Evolutionary conservation across 2,113 vertebrate species (phyloP).

Genomic region (Narcine bancroftii): DNA sequence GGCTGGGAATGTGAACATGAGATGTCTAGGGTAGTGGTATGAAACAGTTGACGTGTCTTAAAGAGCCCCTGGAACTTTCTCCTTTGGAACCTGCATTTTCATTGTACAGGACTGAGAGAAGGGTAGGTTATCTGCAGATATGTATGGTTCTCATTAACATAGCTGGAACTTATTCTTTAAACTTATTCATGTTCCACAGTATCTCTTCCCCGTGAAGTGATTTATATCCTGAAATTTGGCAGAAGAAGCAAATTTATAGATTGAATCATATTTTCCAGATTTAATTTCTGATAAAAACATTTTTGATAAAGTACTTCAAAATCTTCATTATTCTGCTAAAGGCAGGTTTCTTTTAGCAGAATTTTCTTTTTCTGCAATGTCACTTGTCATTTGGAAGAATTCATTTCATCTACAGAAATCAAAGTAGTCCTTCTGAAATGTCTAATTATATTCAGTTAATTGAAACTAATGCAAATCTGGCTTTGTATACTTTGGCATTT

Average conservation of each 20-base stretch:
- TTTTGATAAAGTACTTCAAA: background rate
- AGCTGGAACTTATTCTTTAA: background rate
- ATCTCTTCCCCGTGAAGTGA: background rate
- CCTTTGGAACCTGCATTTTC: background rate
- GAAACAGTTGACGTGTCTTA: background rate
- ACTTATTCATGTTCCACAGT: background rate
- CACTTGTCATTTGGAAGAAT: constrained; percentile 1
- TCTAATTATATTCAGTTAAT: background rate
- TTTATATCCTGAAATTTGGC: background rate
- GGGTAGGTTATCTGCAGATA: background rate
- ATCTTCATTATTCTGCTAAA: background rate
- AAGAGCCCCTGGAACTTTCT: background rate
- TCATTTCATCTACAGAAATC: background rate
- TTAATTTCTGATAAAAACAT: background rate
- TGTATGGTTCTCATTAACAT: background rate
- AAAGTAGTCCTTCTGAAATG: background rate
- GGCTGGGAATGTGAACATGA: background rate
- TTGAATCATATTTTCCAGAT: background rate
- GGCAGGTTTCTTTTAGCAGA: background rate
- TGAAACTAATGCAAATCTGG: background rate
- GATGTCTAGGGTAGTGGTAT: background rate
- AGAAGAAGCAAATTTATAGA: background rate
- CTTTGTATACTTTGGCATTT: background rate
- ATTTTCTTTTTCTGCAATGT: background rate
- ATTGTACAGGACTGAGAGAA: background rate